Percentiles rank a stretch among this genome's conserved stretches.
phyloP scores from a whole-genome alignment of 2,113 vertebrate species.

The Physeter macrocephalus region DNA sequence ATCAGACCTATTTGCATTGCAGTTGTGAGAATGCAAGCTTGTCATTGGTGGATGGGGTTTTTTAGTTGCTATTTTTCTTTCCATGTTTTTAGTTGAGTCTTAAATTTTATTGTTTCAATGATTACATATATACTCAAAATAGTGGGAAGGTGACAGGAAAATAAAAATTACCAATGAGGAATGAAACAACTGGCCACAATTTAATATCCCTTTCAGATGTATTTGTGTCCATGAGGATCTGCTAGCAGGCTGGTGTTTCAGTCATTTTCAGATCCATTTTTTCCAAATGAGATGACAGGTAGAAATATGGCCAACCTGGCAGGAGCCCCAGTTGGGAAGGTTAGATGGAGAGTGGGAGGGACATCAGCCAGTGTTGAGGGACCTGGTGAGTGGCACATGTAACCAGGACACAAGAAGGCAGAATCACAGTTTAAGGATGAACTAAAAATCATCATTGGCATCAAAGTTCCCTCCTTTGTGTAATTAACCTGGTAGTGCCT shows the following conservation, averaged over 20 bases:
- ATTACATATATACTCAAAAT: not conserved
- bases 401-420: slow-evolving; percentile 7
- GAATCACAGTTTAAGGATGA: not conserved
- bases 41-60: not conserved
- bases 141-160: not conserved
- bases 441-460: not conserved
- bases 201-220: not conserved
- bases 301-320: not conserved
- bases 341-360: not conserved
- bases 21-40: not conserved
- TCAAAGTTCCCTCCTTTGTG: not conserved
- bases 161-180: slow-evolving; percentile 25
- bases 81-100: not conserved
- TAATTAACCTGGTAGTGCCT: slow-evolving; percentile 19
- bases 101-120: not conserved
- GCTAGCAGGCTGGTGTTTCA: not conserved
- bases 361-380: not conserved
- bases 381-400: not conserved
- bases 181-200: not conserved
- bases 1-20: not conserved
- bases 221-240: not conserved
- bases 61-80: slow-evolving; percentile 5
- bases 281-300: slow-evolving; percentile 25
- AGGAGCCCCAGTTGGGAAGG: not conserved
- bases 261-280: slow-evolving; percentile 16